A percentile compares a stretch with the other conserved stretches of the same genome.
Evolutionary conservation across 1,140 invertebrate genomes (phyloP).

Genomic region (Archivesica marissinica): DNA sequence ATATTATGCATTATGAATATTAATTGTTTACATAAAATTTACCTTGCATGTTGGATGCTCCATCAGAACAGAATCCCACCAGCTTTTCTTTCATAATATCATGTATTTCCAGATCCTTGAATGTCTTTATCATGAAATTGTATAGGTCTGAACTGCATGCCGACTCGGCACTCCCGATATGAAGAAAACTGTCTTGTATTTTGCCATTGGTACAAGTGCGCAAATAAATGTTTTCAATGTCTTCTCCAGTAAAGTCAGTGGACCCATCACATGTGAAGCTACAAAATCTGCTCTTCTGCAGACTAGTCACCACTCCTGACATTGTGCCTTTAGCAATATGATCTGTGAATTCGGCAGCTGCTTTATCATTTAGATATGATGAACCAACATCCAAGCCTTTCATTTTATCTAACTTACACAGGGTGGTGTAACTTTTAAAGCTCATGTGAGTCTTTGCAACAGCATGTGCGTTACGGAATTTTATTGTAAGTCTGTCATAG

Average conservation of each 20-base stretch:
- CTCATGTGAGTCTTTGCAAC: slow-evolving; percentile 26
- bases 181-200: neutral
- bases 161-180: slow-evolving; percentile 17
- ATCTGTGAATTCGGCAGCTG: neutral
- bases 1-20: neutral
- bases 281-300: neutral
- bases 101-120: neutral
- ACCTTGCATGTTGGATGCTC: slow-evolving; percentile 69
- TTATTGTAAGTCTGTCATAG: slow-evolving; percentile 10
- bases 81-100: slow-evolving; percentile 17
- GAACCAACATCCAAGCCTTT: slow-evolving; percentile 49
- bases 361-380: slow-evolving; percentile 25
- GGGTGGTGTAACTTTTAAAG: neutral
- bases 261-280: slow-evolving; percentile 40
- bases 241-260: slow-evolving; percentile 33
- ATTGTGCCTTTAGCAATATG: neutral
- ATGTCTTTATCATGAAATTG: neutral
- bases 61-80: slow-evolving; percentile 55
- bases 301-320: neutral
- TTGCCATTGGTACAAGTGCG: slow-evolving; percentile 38
- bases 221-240: slow-evolving; percentile 4
- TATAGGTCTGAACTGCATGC: neutral
- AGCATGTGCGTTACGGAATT: slow-evolving; percentile 27
- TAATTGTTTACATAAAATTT: neutral
- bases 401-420: slow-evolving; percentile 29